These are phyloP conservation scores for Oasisia sp. DNA, from an alignment of 2,888 invertebrate species.

Conservation along the genomic window DNA sequence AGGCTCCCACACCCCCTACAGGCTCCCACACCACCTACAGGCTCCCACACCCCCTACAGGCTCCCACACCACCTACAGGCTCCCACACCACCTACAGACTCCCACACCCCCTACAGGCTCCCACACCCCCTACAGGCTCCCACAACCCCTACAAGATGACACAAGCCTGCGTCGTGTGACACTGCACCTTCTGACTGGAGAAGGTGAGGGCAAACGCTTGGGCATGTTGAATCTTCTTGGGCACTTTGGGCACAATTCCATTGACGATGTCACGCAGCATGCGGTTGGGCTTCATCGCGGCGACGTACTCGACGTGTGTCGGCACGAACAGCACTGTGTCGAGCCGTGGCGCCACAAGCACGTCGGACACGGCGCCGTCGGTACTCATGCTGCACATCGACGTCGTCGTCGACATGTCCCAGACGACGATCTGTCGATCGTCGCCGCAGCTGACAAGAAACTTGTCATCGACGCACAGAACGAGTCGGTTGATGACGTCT, in stretches of 20 bases:
- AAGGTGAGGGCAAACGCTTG: slow-evolving; percentile 51
- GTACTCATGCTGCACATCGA: slow-evolving; percentile 45
- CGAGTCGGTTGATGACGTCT: slow-evolving; percentile 46
- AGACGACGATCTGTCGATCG: slow-evolving; percentile 49
- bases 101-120: too few species aligned
- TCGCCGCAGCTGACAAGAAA: slow-evolving; percentile 46
- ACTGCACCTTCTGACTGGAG: slow-evolving; percentile 43
- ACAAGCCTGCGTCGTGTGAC: slow-evolving; percentile 28
- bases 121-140: background rate
- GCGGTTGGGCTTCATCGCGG: slow-evolving; percentile 46
- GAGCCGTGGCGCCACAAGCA: slow-evolving; percentile 38
- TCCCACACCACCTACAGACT: too few species aligned
- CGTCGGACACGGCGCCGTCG: slow-evolving; percentile 34
- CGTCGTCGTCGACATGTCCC: slow-evolving; percentile 46
- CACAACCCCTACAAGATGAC: slow-evolving; percentile 26
- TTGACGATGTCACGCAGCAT: slow-evolving; percentile 39
- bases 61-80: too few species aligned
- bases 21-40: too few species aligned
- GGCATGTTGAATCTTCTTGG: slow-evolving; percentile 40
- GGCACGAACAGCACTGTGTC: slow-evolving; percentile 45
- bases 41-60: too few species aligned
- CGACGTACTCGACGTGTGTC: slow-evolving; percentile 42
- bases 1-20: slow-evolving; percentile 18
- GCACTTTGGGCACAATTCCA: slow-evolving; percentile 31
- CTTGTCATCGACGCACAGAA: slow-evolving; percentile 45